These are phyloP conservation scores for Charaxes varanes DNA, from an alignment of 1,140 invertebrate species.

Conservation along the genomic window DNA sequence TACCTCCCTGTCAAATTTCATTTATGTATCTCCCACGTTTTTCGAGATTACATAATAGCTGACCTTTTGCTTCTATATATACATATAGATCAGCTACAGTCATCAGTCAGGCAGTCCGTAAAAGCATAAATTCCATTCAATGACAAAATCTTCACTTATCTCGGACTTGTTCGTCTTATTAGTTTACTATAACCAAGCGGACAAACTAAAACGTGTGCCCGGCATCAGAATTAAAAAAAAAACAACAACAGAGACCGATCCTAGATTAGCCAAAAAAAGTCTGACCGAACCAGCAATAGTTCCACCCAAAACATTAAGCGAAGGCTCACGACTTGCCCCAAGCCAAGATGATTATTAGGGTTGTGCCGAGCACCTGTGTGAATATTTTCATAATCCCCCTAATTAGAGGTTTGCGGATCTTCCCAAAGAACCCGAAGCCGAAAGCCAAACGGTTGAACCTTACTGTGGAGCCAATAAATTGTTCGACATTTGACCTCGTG, in stretches of 20 bases:
- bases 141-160: no score
- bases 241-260: constrained; percentile 26
- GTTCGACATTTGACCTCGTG: constrained; percentile 70
- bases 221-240: constrained; percentile 16
- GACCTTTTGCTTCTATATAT: no score
- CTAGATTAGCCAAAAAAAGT: constrained; percentile 60
- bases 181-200: not conserved
- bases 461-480: constrained; percentile 71
- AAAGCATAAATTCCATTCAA: no score
- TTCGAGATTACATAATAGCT: no score
- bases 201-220: no score
- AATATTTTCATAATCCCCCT: constrained; percentile 71
- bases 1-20: no score
- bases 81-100: no score
- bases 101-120: no score
- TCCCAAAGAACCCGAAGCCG: constrained; percentile 62
- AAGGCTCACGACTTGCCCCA: constrained; percentile 60
- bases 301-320: constrained; percentile 65
- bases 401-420: constrained; percentile 71
- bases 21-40: no score
- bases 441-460: constrained; percentile 59
- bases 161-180: no score
- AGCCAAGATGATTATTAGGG: constrained; percentile 69
- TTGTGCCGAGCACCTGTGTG: constrained; percentile 67
- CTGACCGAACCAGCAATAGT: constrained; percentile 50